phyloP scores from a whole-genome alignment of 2,113 vertebrate species.

The Apistogramma diplotaenia region DNA sequence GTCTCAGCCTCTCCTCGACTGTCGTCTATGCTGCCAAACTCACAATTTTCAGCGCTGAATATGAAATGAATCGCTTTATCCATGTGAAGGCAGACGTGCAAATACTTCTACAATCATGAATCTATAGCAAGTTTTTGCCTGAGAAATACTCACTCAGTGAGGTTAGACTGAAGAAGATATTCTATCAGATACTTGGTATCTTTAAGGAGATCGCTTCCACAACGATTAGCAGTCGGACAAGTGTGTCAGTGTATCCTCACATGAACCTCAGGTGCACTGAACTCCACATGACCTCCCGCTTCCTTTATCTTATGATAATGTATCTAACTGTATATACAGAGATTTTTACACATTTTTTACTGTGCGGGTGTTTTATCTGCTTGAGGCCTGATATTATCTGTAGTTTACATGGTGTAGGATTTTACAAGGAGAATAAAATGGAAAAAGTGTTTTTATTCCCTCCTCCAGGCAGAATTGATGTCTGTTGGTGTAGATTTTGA shows the following conservation, averaged over 20 bases:
- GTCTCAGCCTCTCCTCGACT: background rate
- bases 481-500: background rate
- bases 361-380: background rate
- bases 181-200: background rate
- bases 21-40: conserved; percentile 23
- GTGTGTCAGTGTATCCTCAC: background rate
- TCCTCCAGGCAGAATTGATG: background rate
- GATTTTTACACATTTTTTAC: background rate
- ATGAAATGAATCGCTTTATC: background rate
- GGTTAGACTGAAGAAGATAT: background rate
- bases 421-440: background rate
- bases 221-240: background rate
- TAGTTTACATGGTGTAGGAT: background rate
- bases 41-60: conserved; percentile 18
- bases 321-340: background rate
- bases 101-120: too few species aligned
- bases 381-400: conserved; percentile 30
- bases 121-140: background rate
- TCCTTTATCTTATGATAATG: background rate
- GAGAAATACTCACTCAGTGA: background rate
- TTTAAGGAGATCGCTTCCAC: background rate
- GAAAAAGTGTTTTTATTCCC: background rate
- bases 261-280: background rate
- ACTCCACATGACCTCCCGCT: background rate
- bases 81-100: too few species aligned